Evolutionary conservation across 2,113 vertebrate species (phyloP).

Genomic region (Ctenomys sociabilis): DNA sequence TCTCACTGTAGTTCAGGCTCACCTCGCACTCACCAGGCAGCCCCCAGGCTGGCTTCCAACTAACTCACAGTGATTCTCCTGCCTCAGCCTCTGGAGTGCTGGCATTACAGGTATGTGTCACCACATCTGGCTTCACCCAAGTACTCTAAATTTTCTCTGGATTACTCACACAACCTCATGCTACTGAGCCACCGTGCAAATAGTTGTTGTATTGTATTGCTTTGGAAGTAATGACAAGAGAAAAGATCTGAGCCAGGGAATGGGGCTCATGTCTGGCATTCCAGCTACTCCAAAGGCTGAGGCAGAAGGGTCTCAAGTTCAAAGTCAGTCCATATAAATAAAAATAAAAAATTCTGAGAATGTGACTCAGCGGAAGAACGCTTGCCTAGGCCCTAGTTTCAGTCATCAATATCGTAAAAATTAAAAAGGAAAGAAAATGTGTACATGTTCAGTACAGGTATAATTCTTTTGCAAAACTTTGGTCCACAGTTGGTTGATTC

Average conservation of each 20-base stretch:
- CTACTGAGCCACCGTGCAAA: neutral
- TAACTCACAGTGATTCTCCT: neutral
- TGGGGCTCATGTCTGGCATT: neutral
- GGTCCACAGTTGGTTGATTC: neutral
- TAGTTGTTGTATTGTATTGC: neutral
- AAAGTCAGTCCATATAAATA: neutral
- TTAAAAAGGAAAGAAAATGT: neutral
- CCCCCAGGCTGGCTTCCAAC: neutral
- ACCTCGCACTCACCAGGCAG: neutral
- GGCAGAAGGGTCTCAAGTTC: neutral
- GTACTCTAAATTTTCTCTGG: neutral
- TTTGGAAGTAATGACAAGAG: neutral
- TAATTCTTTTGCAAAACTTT: neutral
- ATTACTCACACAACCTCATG: neutral
- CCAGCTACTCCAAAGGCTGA: neutral
- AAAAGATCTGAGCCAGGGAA: neutral
- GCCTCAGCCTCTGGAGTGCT: neutral
- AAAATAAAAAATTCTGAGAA: neutral
- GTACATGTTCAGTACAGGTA: neutral
- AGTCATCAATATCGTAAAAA: neutral
- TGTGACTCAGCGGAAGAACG: neutral
- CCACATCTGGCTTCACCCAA: neutral
- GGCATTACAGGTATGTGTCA: neutral
- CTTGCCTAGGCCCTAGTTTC: neutral
- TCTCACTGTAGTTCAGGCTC: neutral